A percentile compares a stretch with the other conserved stretches of the same genome.
These are phyloP conservation scores for Paelopatides confundens DNA, from an alignment of 53 echinoderm and acorn worm species.

Conservation along the genomic window DNA sequence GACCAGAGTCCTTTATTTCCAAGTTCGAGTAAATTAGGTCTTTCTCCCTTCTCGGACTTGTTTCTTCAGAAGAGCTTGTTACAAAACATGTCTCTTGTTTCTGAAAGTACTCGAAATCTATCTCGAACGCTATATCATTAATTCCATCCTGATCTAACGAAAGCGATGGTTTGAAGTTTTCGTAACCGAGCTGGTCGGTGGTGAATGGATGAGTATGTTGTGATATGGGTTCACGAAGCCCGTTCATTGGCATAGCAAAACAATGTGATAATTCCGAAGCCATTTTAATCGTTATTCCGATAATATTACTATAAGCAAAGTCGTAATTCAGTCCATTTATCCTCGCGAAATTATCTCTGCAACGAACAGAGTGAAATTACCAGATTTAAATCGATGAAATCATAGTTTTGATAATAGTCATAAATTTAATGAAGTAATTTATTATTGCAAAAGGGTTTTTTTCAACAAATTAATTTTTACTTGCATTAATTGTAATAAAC, in stretches of 20 bases:
- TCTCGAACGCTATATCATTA: constrained; percentile 4
- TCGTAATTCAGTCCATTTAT: too few relatives aligned
- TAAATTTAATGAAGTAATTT: too few relatives aligned
- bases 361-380: too few relatives aligned
- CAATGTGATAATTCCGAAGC: not conserved
- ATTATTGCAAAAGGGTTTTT: too few relatives aligned
- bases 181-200: not conserved
- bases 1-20: not conserved
- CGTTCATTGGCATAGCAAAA: not conserved
- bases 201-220: not conserved
- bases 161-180: not conserved
- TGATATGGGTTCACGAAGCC: not conserved
- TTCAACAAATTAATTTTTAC: too few relatives aligned
- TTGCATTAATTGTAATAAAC: too few relatives aligned
- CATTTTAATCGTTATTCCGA: not conserved
- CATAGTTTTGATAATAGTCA: too few relatives aligned
- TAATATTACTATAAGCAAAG: too few relatives aligned
- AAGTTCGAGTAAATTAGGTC: not conserved
- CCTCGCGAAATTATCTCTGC: too few relatives aligned
- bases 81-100: not conserved
- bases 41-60: not conserved
- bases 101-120: not conserved
- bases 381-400: too few relatives aligned
- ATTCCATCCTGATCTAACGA: not conserved
- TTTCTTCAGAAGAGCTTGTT: constrained; percentile 6